A percentile compares a stretch with the other conserved stretches of the same genome.
These are phyloP conservation scores for Ceratitis capitata DNA, from an alignment of 1,140 invertebrate genomes.

Conservation along the genomic window DNA sequence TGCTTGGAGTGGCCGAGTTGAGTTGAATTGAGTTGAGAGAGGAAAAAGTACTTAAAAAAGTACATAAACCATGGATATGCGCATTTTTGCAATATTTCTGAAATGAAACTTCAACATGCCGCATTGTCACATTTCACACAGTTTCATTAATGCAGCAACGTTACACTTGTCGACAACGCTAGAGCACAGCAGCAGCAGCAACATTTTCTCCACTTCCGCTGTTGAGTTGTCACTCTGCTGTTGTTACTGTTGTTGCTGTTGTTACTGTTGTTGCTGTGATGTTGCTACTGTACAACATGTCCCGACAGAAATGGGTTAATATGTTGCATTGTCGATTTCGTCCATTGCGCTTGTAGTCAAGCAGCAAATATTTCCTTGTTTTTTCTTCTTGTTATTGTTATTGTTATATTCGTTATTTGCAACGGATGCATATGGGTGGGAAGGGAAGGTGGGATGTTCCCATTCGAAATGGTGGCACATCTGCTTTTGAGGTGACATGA, in stretches of 20 bases:
- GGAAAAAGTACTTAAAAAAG: constrained; percentile 25
- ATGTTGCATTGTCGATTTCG: constrained; percentile 20
- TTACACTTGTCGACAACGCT: neutral
- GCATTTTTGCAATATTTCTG: constrained; percentile 8
- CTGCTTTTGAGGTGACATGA: constrained; percentile 10
- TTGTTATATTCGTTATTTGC: neutral
- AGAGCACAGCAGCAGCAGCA: neutral
- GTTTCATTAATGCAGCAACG: constrained; percentile 27
- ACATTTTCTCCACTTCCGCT: neutral
- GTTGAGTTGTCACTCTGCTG: neutral
- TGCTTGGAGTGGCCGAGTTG: too few species aligned
- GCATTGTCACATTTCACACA: constrained; percentile 26
- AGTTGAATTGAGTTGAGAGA: too few species aligned
- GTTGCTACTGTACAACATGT: neutral
- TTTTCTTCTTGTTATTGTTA: neutral
- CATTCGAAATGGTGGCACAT: neutral
- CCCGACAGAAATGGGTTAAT: constrained; percentile 11
- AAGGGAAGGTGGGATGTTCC: neutral
- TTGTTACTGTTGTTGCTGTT: neutral
- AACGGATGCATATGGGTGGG: too few species aligned
- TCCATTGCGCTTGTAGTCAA: neutral
- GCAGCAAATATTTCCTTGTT: neutral
- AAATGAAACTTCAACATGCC: constrained; percentile 31
- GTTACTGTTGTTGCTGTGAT: neutral
- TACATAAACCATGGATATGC: neutral